Evolutionary conservation across 2,113 vertebrate genomes (phyloP).

Genomic region (Sisor rabdophorus): DNA sequence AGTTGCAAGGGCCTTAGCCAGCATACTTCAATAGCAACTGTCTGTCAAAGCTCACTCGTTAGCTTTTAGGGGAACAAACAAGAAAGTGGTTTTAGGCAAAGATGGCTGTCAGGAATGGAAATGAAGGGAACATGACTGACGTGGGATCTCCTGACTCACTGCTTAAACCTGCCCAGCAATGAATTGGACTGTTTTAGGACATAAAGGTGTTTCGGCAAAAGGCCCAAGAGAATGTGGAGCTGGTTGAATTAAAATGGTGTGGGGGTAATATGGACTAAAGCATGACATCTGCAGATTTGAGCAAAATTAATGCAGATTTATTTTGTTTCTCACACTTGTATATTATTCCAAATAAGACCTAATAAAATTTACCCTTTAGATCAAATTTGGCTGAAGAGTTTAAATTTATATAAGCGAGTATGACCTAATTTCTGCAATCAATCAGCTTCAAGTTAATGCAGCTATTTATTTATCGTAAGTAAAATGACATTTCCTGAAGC

Average conservation of each 20-base stretch:
- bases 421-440: background rate
- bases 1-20: background rate
- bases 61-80: background rate
- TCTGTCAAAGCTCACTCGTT: constrained; percentile 14
- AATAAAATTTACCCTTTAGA: constrained; percentile 22
- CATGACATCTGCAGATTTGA: constrained; percentile 35
- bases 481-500: background rate
- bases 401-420: background rate
- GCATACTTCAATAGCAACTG: constrained; percentile 20
- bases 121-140: constrained; percentile 9
- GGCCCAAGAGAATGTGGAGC: background rate
- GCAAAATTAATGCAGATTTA: constrained; percentile 24
- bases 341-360: background rate
- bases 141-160: background rate
- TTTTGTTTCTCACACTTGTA: background rate
- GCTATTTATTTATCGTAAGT: background rate
- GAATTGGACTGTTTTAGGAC: background rate
- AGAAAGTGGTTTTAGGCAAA: constrained; percentile 10
- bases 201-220: background rate
- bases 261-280: constrained; percentile 19
- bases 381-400: background rate
- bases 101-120: constrained; percentile 11
- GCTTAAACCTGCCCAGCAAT: background rate
- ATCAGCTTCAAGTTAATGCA: background rate
- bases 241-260: constrained; percentile 42